A percentile compares a stretch with the other conserved stretches of the same genome.
These are phyloP conservation scores for Chamaetylas fuelleborni DNA, from an alignment of 2,113 vertebrate genomes.

Conservation along the genomic window DNA sequence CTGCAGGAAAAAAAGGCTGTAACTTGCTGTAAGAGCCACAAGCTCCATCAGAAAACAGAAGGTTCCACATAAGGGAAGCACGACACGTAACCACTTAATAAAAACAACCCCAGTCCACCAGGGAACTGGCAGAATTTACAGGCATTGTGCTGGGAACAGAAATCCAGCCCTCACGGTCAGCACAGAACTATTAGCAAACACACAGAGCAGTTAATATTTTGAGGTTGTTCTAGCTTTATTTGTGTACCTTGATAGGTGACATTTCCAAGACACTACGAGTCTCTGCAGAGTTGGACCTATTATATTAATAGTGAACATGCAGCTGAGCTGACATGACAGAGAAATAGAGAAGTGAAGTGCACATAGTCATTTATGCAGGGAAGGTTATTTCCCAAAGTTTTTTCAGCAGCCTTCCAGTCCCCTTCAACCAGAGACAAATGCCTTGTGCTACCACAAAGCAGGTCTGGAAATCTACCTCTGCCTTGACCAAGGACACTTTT, in stretches of 20 bases:
- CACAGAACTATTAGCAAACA: background rate
- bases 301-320: background rate
- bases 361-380: background rate
- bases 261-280: background rate
- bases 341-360: background rate
- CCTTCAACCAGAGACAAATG: background rate
- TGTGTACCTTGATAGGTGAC: background rate
- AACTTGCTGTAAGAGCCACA: background rate
- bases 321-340: background rate
- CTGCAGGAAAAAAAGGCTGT: background rate
- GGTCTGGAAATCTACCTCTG: background rate
- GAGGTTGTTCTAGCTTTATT: background rate
- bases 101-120: background rate
- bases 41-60: background rate
- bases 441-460: background rate
- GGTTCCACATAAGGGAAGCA: background rate
- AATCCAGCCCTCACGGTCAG: background rate
- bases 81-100: background rate
- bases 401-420: background rate
- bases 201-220: slow-evolving; percentile 5
- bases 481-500: background rate
- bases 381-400: background rate
- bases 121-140: background rate
- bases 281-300: background rate
- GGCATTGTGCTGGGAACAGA: background rate